phyloP scores from a whole-genome alignment of 2,888 invertebrate genomes.

The Seladonia tumulorum region DNA sequence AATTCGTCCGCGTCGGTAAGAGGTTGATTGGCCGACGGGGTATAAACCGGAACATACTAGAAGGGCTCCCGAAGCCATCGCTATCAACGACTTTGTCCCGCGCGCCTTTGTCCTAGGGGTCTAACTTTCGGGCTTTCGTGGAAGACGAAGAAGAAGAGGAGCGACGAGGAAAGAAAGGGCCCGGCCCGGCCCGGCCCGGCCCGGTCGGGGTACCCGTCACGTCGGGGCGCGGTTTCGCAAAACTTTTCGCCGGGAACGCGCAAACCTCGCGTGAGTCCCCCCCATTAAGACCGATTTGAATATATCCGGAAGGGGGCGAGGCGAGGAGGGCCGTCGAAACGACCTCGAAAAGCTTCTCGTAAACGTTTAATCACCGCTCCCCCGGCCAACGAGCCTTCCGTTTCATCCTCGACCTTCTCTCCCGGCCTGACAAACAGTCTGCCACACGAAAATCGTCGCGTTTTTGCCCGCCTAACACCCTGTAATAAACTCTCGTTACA shows the following conservation, averaged over 20 bases:
- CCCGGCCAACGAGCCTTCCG: slow-evolving; percentile 41
- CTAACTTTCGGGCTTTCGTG: slow-evolving; percentile 21
- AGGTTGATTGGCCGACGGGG: slow-evolving; percentile 22
- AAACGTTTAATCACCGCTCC: slow-evolving; percentile 68
- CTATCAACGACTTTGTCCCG: slow-evolving; percentile 1
- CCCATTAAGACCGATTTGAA: slow-evolving; percentile 67
- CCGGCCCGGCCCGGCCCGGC: too few relatives aligned
- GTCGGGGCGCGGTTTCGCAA: slow-evolving; percentile 32
- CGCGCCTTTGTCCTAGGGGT: slow-evolving; percentile 35
- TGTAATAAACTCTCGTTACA: slow-evolving; percentile 5
- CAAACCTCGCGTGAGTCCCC: slow-evolving; percentile 61
- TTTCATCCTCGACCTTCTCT: slow-evolving; percentile 22
- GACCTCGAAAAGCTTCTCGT: slow-evolving; percentile 67
- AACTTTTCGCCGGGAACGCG: slow-evolving; percentile 55
- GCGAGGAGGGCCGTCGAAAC: slow-evolving; percentile 54
- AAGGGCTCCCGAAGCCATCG: background rate
- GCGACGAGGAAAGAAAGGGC: background rate
- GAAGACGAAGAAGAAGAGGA: background rate
- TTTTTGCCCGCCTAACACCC: background rate
- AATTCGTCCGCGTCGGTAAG: background rate
- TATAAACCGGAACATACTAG: slow-evolving; percentile 17
- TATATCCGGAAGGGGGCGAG: slow-evolving; percentile 62
- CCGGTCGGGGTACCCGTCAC: background rate
- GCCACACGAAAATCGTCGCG: slow-evolving; percentile 12
- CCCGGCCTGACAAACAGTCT: slow-evolving; percentile 10